Conservation (phyloP, 1,140 invertebrate species). For the Anastatus disparis region DNA sequence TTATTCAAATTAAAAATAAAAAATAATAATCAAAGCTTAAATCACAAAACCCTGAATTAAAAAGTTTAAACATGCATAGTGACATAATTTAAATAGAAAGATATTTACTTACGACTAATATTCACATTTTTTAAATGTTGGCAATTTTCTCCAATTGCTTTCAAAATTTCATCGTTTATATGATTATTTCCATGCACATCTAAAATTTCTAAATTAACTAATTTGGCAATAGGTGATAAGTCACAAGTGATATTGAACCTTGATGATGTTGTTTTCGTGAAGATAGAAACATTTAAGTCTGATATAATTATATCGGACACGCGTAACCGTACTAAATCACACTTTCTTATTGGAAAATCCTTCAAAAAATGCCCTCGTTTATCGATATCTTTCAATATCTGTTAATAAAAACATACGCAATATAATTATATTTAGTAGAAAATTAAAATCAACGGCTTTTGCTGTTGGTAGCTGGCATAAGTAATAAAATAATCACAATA, state of each 20-base stretch:
- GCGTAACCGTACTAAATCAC: constrained; percentile 38
- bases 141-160: constrained; percentile 43
- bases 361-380: constrained; percentile 41
- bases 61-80: background rate
- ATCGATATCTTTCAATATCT: constrained; percentile 44
- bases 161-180: constrained; percentile 44
- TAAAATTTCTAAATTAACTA: constrained; percentile 51
- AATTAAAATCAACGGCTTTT: constrained; percentile 41
- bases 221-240: constrained; percentile 40
- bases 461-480: constrained; percentile 45
- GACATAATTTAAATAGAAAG: constrained; percentile 15
- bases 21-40: background rate
- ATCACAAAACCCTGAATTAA: background rate
- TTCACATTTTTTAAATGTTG: constrained; percentile 44
- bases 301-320: no score
- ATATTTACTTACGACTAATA: constrained; percentile 50
- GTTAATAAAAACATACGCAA: constrained; percentile 35
- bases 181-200: constrained; percentile 36
- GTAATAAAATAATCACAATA: constrained; percentile 13
- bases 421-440: constrained; percentile 43
- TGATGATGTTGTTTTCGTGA: no score
- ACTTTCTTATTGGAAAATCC: constrained; percentile 40
- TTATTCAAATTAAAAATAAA: background rate
- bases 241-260: no score
- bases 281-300: no score